These are phyloP conservation scores for Drosophila orena DNA, from an alignment of 1,140 invertebrate species.

Conservation along the genomic window DNA sequence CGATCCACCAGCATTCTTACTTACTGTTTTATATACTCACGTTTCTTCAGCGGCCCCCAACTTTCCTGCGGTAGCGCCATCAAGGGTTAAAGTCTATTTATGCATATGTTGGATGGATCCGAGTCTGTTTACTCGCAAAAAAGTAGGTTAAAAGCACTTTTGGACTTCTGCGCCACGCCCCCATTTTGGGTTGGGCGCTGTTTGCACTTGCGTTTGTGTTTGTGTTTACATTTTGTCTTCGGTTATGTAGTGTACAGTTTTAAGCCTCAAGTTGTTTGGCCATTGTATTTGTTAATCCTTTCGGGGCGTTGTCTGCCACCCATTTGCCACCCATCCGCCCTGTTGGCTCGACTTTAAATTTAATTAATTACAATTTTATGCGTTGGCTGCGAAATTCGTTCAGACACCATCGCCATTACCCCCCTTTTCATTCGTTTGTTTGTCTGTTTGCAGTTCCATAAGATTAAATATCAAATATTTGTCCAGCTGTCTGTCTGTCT, in stretches of 20 bases:
- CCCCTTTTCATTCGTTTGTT: conserved; percentile 21
- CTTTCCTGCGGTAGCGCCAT: neutral
- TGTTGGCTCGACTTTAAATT: conserved; percentile 70
- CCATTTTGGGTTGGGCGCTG: conserved; percentile 17
- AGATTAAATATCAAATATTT: conserved; percentile 55
- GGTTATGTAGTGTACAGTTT: conserved; percentile 66
- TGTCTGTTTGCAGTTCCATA: conserved; percentile 61
- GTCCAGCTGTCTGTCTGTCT: conserved; percentile 25
- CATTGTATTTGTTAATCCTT: conserved; percentile 80
- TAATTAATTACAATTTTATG: conserved; percentile 81
- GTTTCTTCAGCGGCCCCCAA: neutral
- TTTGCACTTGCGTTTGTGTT: conserved; percentile 31
- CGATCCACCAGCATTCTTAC: neutral
- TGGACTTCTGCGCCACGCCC: conserved; percentile 58
- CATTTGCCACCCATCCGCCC: neutral
- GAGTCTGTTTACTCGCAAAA: conserved; percentile 49
- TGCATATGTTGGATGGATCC: conserved; percentile 44
- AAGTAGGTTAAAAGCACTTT: conserved; percentile 82
- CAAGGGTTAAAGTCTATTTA: conserved; percentile 58
- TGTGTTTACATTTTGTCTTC: conserved; percentile 76
- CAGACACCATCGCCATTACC: conserved; percentile 25
- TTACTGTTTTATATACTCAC: conserved; percentile 22
- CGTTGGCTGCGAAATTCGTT: conserved; percentile 54
- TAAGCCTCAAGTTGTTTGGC: conserved; percentile 74
- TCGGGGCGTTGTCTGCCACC: conserved; percentile 33